Percentiles rank a stretch among this genome's conserved stretches.
phyloP scores from a whole-genome alignment of 2,797 vertebrate species.

The Pseudomugil tenellus region DNA sequence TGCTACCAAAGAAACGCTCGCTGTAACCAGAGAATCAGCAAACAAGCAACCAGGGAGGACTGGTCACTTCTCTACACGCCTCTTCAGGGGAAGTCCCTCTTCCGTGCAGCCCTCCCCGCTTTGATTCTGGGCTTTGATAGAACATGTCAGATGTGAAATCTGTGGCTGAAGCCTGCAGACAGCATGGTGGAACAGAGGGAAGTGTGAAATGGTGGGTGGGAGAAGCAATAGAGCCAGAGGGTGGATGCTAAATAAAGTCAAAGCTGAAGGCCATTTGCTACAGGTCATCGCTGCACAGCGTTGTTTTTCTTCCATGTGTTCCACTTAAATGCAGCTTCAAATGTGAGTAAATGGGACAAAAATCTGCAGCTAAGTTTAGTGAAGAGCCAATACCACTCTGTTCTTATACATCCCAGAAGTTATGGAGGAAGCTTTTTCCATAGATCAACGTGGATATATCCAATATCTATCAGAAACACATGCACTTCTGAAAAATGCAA shows the following conservation, averaged over 20 bases:
- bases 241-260: conserved; percentile 57
- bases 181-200: conserved; percentile 28
- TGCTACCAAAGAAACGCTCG: conserved; percentile 3
- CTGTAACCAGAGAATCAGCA: conserved; percentile 1
- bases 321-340: neutral
- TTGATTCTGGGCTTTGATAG: conserved; percentile 50
- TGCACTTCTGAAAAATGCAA: no score
- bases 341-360: no score
- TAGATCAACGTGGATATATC: no score
- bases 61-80: neutral
- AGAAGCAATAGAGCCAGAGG: conserved; percentile 29
- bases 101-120: conserved; percentile 1
- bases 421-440: no score
- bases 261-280: conserved; percentile 34
- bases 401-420: no score
- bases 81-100: conserved; percentile 17
- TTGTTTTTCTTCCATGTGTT: neutral
- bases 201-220: conserved; percentile 50
- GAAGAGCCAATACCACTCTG: no score
- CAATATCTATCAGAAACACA: no score
- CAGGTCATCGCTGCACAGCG: conserved; percentile 10
- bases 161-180: conserved; percentile 48
- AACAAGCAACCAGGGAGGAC: neutral
- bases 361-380: no score
- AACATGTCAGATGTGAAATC: conserved; percentile 52